Evolutionary conservation across 2,888 invertebrate genomes (phyloP).

Genomic region (Limenitis camilla): DNA sequence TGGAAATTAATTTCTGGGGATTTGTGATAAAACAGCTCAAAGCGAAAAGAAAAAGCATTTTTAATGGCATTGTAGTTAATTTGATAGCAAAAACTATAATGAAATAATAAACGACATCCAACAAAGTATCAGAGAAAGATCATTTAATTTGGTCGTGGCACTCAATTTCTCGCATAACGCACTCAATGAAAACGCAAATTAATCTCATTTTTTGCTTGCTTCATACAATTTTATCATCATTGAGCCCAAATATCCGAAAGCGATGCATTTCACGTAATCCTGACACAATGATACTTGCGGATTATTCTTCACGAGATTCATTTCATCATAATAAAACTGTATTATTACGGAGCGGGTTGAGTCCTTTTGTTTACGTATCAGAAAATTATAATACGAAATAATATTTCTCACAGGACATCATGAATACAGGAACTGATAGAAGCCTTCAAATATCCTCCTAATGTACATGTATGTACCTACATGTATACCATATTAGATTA

Average conservation of each 20-base stretch:
- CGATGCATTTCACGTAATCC: constrained; percentile 62
- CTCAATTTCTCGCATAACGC: constrained; percentile 73
- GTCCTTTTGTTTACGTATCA: constrained; percentile 41
- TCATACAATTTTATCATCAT: constrained; percentile 67
- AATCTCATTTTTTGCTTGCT: constrained; percentile 68
- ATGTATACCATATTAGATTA: no score
- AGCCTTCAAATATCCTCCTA: no score
- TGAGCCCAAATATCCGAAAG: constrained; percentile 62
- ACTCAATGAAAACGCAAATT: constrained; percentile 71
- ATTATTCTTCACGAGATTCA: constrained; percentile 61
- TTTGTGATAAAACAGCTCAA: no score
- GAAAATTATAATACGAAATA: no score
- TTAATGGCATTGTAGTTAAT: no score
- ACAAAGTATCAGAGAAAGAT: constrained; percentile 55
- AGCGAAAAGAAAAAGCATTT: no score
- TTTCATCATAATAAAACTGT: constrained; percentile 51
- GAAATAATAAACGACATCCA: constrained; percentile 48
- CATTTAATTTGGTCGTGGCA: constrained; percentile 64
- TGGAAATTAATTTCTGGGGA: no score
- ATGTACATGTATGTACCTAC: no score
- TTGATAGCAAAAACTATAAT: constrained; percentile 15
- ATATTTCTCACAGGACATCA: no score
- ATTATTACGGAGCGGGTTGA: constrained; percentile 32
- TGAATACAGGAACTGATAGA: no score
- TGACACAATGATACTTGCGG: constrained; percentile 61